phyloP scores from a whole-genome alignment of 1,140 invertebrate species.

The Ericerus pela region DNA sequence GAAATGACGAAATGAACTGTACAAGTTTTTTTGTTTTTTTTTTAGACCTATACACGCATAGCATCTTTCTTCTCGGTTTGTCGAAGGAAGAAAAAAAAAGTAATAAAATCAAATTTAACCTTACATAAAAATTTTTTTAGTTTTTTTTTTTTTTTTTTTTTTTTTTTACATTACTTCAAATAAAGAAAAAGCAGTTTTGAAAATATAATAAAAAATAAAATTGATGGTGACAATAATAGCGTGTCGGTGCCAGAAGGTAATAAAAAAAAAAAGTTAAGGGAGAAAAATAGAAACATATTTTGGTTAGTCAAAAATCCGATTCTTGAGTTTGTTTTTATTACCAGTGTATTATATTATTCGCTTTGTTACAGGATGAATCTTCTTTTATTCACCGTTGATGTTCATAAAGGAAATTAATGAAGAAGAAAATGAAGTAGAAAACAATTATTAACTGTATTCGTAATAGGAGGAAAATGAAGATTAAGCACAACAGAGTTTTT shows the following conservation, averaged over 20 bases:
- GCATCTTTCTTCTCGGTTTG: neutral
- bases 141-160: slow-evolving; percentile 1
- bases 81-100: neutral
- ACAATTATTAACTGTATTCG: too few relatives aligned
- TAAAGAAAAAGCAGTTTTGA: slow-evolving; percentile 8
- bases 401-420: too few relatives aligned
- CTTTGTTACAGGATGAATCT: too few relatives aligned
- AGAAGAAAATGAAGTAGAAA: too few relatives aligned
- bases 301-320: slow-evolving; percentile 8
- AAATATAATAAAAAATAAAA: slow-evolving; percentile 13
- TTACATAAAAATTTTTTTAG: slow-evolving; percentile 8
- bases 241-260: slow-evolving; percentile 10
- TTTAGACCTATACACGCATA: neutral
- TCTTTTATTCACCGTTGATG: too few relatives aligned
- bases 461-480: too few relatives aligned
- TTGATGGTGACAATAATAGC: slow-evolving; percentile 12
- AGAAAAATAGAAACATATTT: slow-evolving; percentile 12
- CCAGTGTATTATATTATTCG: too few relatives aligned
- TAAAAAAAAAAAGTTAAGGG: slow-evolving; percentile 7
- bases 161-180: slow-evolving; percentile 9
- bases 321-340: slow-evolving; percentile 8
- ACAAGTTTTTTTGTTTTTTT: too few relatives aligned
- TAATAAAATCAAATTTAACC: slow-evolving; percentile 10
- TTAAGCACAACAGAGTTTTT: too few relatives aligned
- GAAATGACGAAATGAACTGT: neutral